Base-by-base conservation (phyloP, 1,140 invertebrate species). In the Diprion similis region DNA sequence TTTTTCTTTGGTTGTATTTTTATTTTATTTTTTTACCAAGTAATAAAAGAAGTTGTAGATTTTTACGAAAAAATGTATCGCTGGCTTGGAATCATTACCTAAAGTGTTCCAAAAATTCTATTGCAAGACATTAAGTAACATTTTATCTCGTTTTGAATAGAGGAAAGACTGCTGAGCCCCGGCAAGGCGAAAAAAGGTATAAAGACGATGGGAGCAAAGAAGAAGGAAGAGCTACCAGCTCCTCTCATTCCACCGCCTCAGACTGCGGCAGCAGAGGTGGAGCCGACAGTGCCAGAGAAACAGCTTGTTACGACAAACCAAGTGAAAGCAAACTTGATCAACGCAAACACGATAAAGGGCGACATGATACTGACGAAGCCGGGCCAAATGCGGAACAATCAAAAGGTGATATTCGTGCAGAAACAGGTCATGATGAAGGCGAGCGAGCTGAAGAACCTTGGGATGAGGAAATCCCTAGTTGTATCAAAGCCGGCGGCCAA, bases 281-380 rank as follows among this genome's bases (percentile, higher is more conserved):
- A 68, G 0, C 46, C 74, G 11, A 10, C 65, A 1, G 37, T 72
- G 15, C 37, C 73, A 18, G 81, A 85, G 11, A 87, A 86, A 76
- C 78, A 81, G 8, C 47, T 87, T 4, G 83, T 87, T 77, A 86
- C 86, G 15, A 86, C 85, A 10, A 87, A 87, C 76, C 83, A 86
- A 80, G 85, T 87, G 8, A 87, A 87, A 72, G 84, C 86, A 6
- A 85, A 87, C 80, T 71, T 87, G 10, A 88, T 88, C 13, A 87
- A 73, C 67, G 79, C 85, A n/a, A 88, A 88, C 68, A 88, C 86
- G 84, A 82, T 87, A 13, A 87, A 86, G 70, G 85, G 84, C 3
- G 87, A 87, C 48, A 87, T 87, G 85, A 85, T 87, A 47, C 71
- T 88, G 18, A 86, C 87, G 19, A 87, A 87, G 73, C 84, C 84